Conservation (phyloP, 2,113 vertebrate genomes). For the Odobenus rosmarus region DNA sequence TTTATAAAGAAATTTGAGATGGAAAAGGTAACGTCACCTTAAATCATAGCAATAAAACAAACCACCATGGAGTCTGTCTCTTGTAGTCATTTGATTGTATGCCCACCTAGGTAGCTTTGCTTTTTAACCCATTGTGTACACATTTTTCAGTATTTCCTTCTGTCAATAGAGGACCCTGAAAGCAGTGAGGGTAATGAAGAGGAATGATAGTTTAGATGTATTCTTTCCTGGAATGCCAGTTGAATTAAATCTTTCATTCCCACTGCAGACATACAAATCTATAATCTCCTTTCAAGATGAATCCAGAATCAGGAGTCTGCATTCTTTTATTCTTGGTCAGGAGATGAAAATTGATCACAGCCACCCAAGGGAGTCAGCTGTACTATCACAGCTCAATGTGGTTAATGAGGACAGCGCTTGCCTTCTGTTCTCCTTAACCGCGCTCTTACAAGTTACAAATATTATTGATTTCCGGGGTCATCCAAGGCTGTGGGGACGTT, state of each 20-base stretch:
- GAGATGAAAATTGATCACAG: conserved; percentile 90
- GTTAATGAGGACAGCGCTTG: conserved; percentile 82
- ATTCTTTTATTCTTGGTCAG: conserved; percentile 84
- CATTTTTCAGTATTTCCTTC: conserved; percentile 68
- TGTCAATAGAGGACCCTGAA: conserved; percentile 67
- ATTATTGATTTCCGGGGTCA: conserved; percentile 85
- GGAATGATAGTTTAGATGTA: conserved; percentile 73
- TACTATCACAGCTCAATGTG: conserved; percentile 83
- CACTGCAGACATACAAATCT: conserved; percentile 82
- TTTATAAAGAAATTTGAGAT: conserved; percentile 62
- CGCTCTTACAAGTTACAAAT: conserved; percentile 82
- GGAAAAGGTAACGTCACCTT: conserved; percentile 41
- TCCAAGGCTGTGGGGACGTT: conserved; percentile 74
- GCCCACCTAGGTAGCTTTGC: conserved; percentile 38
- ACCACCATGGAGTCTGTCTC: conserved; percentile 22
- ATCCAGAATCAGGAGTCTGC: conserved; percentile 80
- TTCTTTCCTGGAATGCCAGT: conserved; percentile 80
- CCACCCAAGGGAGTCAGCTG: conserved; percentile 82
- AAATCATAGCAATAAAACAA: conserved; percentile 41
- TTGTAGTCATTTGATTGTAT: not conserved
- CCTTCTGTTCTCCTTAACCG: conserved; percentile 83
- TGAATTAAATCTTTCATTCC: conserved; percentile 82
- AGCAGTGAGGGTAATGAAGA: conserved; percentile 70
- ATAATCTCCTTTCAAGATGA: conserved; percentile 83
- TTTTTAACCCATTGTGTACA: conserved; percentile 50